Evolutionary conservation across 1,140 invertebrate species (phyloP).

Genomic region (Heliconius nattereri): DNA sequence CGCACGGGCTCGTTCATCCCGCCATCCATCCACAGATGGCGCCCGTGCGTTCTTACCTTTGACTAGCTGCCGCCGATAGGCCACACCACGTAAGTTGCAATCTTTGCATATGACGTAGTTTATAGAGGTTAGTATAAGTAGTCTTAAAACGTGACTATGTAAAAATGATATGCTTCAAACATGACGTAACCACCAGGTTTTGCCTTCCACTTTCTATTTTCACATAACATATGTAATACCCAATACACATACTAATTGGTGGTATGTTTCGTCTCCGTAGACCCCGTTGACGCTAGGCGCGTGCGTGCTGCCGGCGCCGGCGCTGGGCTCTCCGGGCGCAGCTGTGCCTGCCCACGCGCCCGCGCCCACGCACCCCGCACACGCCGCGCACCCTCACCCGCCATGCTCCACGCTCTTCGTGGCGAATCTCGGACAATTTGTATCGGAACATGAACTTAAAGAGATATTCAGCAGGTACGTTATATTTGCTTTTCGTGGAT

Average conservation of each 20-base stretch:
- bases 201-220: no score
- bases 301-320: constrained; percentile 89
- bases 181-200: no score
- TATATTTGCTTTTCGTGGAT: not conserved
- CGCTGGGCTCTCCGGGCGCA: constrained; percentile 92
- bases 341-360: constrained; percentile 89
- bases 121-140: no score
- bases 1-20: constrained; percentile 95
- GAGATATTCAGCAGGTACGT: constrained; percentile 97
- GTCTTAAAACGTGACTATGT: no score
- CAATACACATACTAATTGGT: not conserved
- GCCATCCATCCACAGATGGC: constrained; percentile 98
- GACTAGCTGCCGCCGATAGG: constrained; percentile 97
- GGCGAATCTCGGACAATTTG: constrained; percentile 97
- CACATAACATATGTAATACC: no score
- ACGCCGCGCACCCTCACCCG: constrained; percentile 85
- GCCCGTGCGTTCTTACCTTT: constrained; percentile 96
- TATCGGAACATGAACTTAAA: constrained; percentile 98
- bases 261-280: constrained; percentile 60
- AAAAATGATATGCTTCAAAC: no score
- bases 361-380: constrained; percentile 42
- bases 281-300: constrained; percentile 90
- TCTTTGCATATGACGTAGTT: not conserved
- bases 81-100: constrained; percentile 77
- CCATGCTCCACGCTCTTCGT: constrained; percentile 99